phyloP scores from a whole-genome alignment of 2,113 vertebrate species.

The Microtus richardsoni region DNA sequence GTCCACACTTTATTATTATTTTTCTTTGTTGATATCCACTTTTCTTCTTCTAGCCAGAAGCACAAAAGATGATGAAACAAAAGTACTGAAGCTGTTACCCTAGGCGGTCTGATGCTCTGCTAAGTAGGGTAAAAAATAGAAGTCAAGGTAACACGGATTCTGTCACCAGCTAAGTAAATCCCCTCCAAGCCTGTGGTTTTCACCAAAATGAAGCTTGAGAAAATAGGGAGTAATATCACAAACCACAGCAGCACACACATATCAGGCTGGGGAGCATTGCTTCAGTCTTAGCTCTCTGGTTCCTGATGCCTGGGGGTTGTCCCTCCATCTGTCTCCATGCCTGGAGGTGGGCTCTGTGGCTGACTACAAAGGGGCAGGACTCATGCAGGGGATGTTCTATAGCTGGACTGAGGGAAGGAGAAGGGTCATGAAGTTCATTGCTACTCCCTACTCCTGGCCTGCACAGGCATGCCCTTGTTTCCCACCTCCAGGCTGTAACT shows the following conservation, averaged over 20 bases:
- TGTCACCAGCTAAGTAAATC: background rate
- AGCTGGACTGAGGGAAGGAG: background rate
- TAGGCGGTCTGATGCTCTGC: background rate
- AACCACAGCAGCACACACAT: background rate
- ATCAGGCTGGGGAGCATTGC: background rate
- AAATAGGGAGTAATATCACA: background rate
- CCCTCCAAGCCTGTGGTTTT: background rate
- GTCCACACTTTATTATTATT: background rate
- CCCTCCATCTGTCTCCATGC: background rate
- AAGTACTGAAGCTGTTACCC: too few species aligned
- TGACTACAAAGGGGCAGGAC: background rate
- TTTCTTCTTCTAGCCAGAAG: background rate
- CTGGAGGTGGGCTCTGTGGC: background rate
- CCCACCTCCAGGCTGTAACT: background rate
- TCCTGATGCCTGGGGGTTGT: background rate
- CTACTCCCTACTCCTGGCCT: background rate
- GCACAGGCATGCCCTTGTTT: fast-evolving
- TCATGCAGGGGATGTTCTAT: background rate
- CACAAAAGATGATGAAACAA: background rate
- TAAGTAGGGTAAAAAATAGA: background rate
- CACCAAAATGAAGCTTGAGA: background rate
- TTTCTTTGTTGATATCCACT: background rate
- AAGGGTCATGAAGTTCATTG: background rate
- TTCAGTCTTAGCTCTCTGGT: background rate
- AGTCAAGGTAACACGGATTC: background rate